A percentile compares a stretch with the other conserved stretches of the same genome.
These are phyloP conservation scores for Dynastes maya DNA, from an alignment of 2,888 invertebrate genomes.

Conservation along the genomic window DNA sequence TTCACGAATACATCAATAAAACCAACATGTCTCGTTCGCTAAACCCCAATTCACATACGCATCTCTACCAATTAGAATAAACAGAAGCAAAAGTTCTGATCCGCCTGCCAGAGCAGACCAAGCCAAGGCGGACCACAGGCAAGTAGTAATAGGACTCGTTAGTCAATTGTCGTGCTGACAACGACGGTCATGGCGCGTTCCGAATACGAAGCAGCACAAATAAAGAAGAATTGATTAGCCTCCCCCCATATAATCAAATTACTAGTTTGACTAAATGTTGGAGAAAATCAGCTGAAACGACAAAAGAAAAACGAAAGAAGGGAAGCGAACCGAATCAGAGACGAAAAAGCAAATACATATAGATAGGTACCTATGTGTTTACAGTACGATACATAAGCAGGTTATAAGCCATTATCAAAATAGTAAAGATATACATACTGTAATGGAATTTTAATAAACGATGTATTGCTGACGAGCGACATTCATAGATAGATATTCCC, in stretches of 20 bases:
- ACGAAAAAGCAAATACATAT: background rate
- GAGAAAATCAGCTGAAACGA: constrained; percentile 55
- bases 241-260: constrained; percentile 55
- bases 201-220: constrained; percentile 53
- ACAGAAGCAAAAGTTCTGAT: constrained; percentile 16
- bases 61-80: constrained; percentile 28
- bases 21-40: background rate
- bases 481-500: too few species aligned
- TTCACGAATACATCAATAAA: too few species aligned
- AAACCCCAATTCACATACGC: background rate
- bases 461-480: too few species aligned
- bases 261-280: constrained; percentile 56
- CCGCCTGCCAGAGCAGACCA: background rate
- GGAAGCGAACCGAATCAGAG: constrained; percentile 18
- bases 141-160: constrained; percentile 54
- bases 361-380: too few species aligned
- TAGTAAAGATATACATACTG: too few species aligned
- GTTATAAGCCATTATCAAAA: too few species aligned
- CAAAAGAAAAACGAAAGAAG: constrained; percentile 48
- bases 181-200: constrained; percentile 49
- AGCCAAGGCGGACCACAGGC: background rate
- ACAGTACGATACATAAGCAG: background rate
- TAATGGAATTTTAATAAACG: too few species aligned
- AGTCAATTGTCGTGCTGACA: constrained; percentile 56
- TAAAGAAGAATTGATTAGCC: constrained; percentile 55